Evolutionary conservation across 2,888 invertebrate species (phyloP).

Genomic region (Ochropleura leucogaster): DNA sequence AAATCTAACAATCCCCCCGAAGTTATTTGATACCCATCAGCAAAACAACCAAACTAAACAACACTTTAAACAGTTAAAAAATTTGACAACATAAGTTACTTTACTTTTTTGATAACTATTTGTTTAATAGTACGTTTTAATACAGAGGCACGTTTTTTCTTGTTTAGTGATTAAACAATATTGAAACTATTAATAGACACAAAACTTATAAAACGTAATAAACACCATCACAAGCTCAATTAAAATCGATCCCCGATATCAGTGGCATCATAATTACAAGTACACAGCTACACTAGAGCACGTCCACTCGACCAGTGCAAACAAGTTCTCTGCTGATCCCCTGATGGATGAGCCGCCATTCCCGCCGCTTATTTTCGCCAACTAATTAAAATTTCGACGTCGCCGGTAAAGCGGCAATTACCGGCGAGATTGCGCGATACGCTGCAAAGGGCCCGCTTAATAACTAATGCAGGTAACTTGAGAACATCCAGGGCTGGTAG

Average conservation of each 20-base stretch:
- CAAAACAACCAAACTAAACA: no score
- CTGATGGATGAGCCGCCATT: conserved; percentile 63
- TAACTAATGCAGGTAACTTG: conserved; percentile 65
- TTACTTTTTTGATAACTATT: no score
- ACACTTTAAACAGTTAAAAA: no score
- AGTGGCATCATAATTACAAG: conserved; percentile 47
- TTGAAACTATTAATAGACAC: not conserved
- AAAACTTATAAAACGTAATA: not conserved
- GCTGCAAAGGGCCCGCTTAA: conserved; percentile 66
- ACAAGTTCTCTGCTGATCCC: conserved; percentile 59
- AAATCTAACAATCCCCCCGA: no score
- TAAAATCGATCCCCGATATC: conserved; percentile 56
- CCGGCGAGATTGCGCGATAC: conserved; percentile 70
- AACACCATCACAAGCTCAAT: conserved; percentile 49
- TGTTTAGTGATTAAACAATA: conserved; percentile 1
- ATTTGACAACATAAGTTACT: no score
- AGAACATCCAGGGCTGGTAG: conserved; percentile 54
- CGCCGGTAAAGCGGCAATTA: conserved; percentile 73
- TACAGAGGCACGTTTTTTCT: no score
- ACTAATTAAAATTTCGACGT: conserved; percentile 79
- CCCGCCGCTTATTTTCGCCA: conserved; percentile 61
- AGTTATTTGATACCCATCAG: no score
- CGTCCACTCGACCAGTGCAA: conserved; percentile 52
- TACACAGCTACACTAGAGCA: conserved; percentile 34
- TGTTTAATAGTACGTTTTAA: no score